phyloP scores from a whole-genome alignment of 2,113 vertebrate species.

The Scatophagus argus region DNA sequence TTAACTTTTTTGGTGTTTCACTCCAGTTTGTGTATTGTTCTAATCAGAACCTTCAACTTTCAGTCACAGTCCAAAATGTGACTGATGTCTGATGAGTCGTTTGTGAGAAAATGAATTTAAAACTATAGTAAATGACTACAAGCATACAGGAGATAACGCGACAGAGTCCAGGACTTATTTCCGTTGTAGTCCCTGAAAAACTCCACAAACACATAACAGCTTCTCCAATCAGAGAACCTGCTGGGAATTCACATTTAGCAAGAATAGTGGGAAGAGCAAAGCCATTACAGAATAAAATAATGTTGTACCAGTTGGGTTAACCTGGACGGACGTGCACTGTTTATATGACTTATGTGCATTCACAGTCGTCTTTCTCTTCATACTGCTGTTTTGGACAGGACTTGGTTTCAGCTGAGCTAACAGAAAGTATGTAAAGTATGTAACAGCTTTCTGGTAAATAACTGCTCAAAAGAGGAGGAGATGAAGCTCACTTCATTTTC shows the following conservation, averaged over 20 bases:
- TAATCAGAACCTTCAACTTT: not conserved
- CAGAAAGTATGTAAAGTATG: conserved; percentile 48
- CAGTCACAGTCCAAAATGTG: not conserved
- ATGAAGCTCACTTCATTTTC: conserved; percentile 70
- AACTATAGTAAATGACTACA: no score
- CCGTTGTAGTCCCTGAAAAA: no score
- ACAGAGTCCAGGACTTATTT: no score
- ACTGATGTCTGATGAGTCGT: not conserved
- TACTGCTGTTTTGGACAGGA: conserved; percentile 1
- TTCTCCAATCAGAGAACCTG: not conserved
- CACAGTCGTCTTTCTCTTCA: not conserved
- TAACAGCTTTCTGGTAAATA: conserved; percentile 70
- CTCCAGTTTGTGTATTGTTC: not conserved
- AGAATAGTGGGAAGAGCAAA: not conserved
- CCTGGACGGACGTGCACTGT: not conserved
- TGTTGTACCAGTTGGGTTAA: not conserved
- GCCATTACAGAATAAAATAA: not conserved
- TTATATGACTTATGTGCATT: conserved; percentile 1
- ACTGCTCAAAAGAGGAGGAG: conserved; percentile 66
- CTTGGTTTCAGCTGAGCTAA: conserved; percentile 38
- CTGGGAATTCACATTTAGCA: no score
- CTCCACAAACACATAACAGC: not conserved
- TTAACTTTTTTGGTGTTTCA: not conserved
- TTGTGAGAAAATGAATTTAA: not conserved
- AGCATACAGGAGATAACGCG: no score